A percentile compares a stretch with the other conserved stretches of the same genome.
phyloP scores from a whole-genome alignment of 2,113 vertebrate species.

The Seriola quinqueradiata region DNA sequence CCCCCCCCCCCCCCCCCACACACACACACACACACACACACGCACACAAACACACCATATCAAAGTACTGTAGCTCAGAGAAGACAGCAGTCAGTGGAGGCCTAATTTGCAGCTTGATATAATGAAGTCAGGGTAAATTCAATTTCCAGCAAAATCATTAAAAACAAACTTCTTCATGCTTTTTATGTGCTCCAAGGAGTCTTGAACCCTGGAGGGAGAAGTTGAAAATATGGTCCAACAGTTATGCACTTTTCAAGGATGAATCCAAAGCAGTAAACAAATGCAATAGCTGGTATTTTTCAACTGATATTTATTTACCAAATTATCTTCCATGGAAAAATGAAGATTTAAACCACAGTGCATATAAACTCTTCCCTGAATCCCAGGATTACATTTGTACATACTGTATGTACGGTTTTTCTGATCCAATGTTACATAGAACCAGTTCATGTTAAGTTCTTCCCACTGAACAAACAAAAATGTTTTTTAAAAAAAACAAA shows the following conservation, averaged over 20 bases:
- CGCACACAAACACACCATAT: conserved; percentile 24
- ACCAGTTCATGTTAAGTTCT: not conserved
- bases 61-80: conserved; percentile 54
- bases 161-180: conserved; percentile 50
- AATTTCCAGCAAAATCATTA: conserved; percentile 51
- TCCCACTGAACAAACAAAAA: not conserved
- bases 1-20: not conserved
- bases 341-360: not conserved
- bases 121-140: conserved; percentile 52
- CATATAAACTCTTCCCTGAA: not conserved
- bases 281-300: not conserved
- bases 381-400: not conserved
- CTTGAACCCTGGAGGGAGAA: conserved; percentile 11
- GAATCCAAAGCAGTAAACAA: conserved; percentile 4
- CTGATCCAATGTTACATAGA: not conserved
- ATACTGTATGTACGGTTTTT: no score
- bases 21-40: no score
- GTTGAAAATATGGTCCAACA: conserved; percentile 14
- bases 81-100: conserved; percentile 52
- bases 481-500: not conserved
- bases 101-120: conserved; percentile 57
- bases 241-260: conserved; percentile 11
- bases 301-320: not conserved
- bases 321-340: not conserved
- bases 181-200: conserved; percentile 27